Evolutionary conservation across 2,797 vertebrate species (phyloP), one percentile per base, ranked within the genome.

Genomic region (Aythya fuligula): DNA sequence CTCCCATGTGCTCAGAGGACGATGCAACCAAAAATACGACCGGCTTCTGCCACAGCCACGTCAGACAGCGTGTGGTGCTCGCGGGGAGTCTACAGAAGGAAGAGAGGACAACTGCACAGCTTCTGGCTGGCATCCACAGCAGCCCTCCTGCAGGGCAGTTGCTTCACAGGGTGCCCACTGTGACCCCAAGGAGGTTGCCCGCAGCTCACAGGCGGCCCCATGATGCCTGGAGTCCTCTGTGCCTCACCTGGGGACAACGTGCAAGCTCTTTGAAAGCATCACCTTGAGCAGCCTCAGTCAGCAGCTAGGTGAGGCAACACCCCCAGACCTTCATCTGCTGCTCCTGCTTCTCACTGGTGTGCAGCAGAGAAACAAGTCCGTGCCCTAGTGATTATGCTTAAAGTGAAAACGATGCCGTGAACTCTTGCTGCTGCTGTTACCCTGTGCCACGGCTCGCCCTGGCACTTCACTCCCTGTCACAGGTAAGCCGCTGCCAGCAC

Each of bases 61-160:
- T 25, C n/a, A 0, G 0, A 45, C 36, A 30, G 22, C 0, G 0
- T 2, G 2, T 9, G 12, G 0, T 39, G 20, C 24, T 67, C 24
- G 56, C 4, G 0, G 32, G n/a, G 51, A 2, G 27, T 38, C 54
- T 56, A 45, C 49, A 34, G 20, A 5, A 69, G 34, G 30, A 56
- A 74, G 4, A 34, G 34, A 54, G 18, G 34, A 49, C 57, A 53
- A 76, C 5, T 9, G 8, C 22, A 20, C 69, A n/a, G 20, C 64
- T 30, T 28, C 41, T 22, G 21, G 41, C 39, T 28, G 13, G 30
- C 64, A 30, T 13, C 17, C 36, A 8, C 24, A 39, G 34, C 25
- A 27, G 34, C 15, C 34, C 34, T 38, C 36, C 34, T 27, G 49
- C 24, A 47, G 54, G 70, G 51, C 58, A 43, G 43, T 27, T 32